Conservation (phyloP, 2,113 vertebrate genomes). For the Tauraco erythrolophus region DNA sequence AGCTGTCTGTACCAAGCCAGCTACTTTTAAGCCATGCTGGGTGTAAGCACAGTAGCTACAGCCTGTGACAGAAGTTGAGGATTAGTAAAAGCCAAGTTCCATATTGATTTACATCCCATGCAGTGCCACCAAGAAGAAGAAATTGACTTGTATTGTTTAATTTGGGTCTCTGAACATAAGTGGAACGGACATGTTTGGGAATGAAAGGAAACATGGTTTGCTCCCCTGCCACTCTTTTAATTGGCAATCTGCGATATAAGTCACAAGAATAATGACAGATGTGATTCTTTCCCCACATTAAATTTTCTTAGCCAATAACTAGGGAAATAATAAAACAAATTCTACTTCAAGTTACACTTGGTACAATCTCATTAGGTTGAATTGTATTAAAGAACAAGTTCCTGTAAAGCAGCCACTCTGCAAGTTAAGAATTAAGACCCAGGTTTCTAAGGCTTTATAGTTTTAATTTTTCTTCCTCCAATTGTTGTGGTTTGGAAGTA, state of each 20-base stretch:
- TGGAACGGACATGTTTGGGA: not conserved
- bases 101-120: not conserved
- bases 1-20: not conserved
- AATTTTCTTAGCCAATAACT: constrained; percentile 4
- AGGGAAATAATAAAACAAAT: constrained; percentile 28
- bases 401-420: not conserved
- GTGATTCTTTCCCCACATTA: not conserved
- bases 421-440: not conserved
- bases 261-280: not conserved
- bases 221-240: not conserved
- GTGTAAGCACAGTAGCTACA: not conserved
- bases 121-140: not conserved
- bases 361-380: not conserved
- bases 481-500: not conserved
- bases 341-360: not conserved
- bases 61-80: not conserved
- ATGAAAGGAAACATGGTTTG: not conserved
- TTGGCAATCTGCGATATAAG: not conserved
- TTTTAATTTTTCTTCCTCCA: not conserved
- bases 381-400: not conserved
- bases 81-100: not conserved
- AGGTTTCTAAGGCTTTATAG: not conserved
- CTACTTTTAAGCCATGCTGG: not conserved
- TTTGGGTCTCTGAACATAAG: not conserved
- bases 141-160: not conserved